Evolutionary conservation across 1,140 invertebrate species (phyloP), one percentile per base, ranked within the genome.

Genomic region (Doryteuthis pealeii): DNA sequence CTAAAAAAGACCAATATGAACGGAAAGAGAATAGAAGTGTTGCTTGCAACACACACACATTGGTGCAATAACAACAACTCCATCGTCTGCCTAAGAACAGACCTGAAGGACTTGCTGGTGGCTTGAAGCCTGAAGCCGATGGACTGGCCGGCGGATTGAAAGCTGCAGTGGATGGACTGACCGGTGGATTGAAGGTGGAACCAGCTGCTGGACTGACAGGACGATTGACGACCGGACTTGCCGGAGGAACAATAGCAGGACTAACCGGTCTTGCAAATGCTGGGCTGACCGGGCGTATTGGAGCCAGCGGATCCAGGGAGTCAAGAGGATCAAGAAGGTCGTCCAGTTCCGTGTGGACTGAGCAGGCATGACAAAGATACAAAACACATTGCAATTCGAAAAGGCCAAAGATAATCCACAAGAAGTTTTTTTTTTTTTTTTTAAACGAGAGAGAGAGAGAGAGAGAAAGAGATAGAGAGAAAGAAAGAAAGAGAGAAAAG

Each of bases 351-450:
- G 66, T 40, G 26, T 28, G 62, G 67, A 65, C 54, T 68, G 66
- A 68, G 66, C 8, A 31, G 43, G 71, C 68, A 74, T 71, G 71
- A 32, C 43, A 76, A 40, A 76, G 71, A 76, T 33, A 76, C 65
- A 69, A 31, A 62, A 28, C 18, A 62, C 12, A 62, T 62, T 62
- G 54, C 54, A 62, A 62, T 62, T 62, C 54, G 22, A 62, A 28
- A n/a, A 62, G 54, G 18, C 26, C 0, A 62, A 62, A 22, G 18
- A 15, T 22, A 62, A 15, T n/a, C 26, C 5, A 28, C 26, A 58
- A 22, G 18, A 58, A 62, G 54, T 62, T 62, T 62, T 62, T 22
- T 2, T 49, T 49, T 49, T 49, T 1, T 49, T 49, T 49, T 1
- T 49, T 15, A 49, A 49, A 49, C 1, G 45, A 22, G 12, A 1